phyloP scores from a whole-genome alignment of 2,113 vertebrate species.

The Bubo blakistoni region DNA sequence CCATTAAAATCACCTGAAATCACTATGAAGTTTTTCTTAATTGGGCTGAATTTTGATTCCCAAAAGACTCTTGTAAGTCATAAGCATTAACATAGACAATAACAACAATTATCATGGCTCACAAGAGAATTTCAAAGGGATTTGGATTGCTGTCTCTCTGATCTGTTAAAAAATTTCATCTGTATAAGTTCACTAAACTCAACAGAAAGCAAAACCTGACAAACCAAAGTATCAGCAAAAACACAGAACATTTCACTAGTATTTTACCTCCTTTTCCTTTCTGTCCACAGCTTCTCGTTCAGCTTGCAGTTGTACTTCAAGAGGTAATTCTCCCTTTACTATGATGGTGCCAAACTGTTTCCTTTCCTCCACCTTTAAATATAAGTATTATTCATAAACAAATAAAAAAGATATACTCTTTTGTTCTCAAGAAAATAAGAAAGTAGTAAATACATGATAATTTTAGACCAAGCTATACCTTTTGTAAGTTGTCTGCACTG shows the following conservation, averaged over 20 bases:
- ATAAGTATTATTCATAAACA: not conserved
- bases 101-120: not conserved
- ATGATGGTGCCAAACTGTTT: constrained; percentile 79
- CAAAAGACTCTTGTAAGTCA: not conserved
- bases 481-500: constrained; percentile 81
- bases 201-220: not conserved
- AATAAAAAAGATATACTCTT: not conserved
- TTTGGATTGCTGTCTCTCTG: not conserved
- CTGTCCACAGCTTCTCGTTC: constrained; percentile 95
- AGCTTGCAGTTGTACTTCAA: constrained; percentile 90
- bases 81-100: not conserved
- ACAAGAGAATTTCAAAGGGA: not conserved
- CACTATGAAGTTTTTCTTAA: not conserved
- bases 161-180: not conserved
- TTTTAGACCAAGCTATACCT: constrained; percentile 71
- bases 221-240: not conserved
- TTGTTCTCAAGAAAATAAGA: not conserved
- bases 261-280: constrained; percentile 94
- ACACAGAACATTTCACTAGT: not conserved
- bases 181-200: not conserved
- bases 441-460: not conserved
- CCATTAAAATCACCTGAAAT: not conserved
- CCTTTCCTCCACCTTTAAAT: constrained; percentile 81
- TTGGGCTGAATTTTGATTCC: not conserved
- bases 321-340: constrained; percentile 74